Conservation (phyloP, 2,113 vertebrate species). For the Labeo rohita region DNA sequence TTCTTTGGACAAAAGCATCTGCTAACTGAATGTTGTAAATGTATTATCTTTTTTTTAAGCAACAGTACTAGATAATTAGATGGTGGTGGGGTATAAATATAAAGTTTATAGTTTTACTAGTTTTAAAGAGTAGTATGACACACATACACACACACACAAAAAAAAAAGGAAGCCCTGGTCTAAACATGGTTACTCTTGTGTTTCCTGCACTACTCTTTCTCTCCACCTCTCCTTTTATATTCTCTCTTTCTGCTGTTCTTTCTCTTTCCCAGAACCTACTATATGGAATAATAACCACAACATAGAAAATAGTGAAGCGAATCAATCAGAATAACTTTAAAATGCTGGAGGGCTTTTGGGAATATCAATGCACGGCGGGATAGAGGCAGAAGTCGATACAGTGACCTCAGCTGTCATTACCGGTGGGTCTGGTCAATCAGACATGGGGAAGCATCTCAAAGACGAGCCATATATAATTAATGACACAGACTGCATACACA, state of each 20-base stretch:
- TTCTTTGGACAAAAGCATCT: not conserved
- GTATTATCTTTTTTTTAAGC: not conserved
- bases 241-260: not conserved
- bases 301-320: slow-evolving; percentile 51
- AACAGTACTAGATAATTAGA: not conserved
- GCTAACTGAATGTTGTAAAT: not conserved
- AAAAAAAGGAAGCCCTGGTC: not conserved
- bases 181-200: not conserved
- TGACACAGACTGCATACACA: slow-evolving; percentile 58
- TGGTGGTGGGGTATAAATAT: not conserved
- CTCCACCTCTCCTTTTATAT: not conserved
- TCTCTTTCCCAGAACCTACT: slow-evolving; percentile 26
- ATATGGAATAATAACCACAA: slow-evolving; percentile 38
- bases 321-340: slow-evolving; percentile 57
- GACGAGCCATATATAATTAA: slow-evolving; percentile 66
- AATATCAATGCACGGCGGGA: slow-evolving; percentile 66
- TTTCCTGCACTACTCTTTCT: not conserved
- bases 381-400: slow-evolving; percentile 53
- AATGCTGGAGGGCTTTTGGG: slow-evolving; percentile 54
- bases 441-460: slow-evolving; percentile 55
- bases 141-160: not conserved
- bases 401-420: slow-evolving; percentile 69
- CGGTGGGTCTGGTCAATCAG: slow-evolving; percentile 56
- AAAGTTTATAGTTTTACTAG: not conserved
- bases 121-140: not conserved